phyloP scores from a whole-genome alignment of 2,888 invertebrate genomes.

The Acanthococcus lagerstroemiae region DNA sequence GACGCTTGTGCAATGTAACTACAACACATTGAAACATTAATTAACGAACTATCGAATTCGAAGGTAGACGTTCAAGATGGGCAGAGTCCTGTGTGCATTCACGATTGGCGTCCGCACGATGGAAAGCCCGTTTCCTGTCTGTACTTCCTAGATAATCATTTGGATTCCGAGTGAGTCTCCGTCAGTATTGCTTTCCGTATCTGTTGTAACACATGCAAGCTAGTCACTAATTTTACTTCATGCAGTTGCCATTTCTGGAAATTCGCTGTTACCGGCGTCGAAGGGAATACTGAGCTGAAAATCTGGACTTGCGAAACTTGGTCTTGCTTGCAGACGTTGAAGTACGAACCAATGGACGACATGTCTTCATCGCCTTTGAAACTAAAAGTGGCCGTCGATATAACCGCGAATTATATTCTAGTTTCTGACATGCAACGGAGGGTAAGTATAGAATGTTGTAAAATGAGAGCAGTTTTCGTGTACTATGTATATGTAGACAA shows the following conservation, averaged over 20 bases:
- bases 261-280: conserved; percentile 83
- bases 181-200: no score
- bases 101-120: conserved; percentile 87
- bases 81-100: conserved; percentile 51
- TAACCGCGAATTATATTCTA: conserved; percentile 73
- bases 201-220: no score
- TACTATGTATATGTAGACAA: no score
- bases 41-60: background rate
- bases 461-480: no score
- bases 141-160: conserved; percentile 72
- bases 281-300: conserved; percentile 74
- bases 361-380: conserved; percentile 44
- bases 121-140: conserved; percentile 77
- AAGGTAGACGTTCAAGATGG: conserved; percentile 20
- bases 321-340: conserved; percentile 82
- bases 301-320: conserved; percentile 92
- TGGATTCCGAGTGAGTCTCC: conserved; percentile 59
- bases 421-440: conserved; percentile 78
- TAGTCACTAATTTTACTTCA: no score
- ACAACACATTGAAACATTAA: background rate
- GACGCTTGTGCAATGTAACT: background rate
- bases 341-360: conserved; percentile 48
- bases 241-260: conserved; percentile 78
- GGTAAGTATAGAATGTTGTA: no score
- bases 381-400: conserved; percentile 70